Percentiles rank a stretch among this genome's conserved stretches.
Conservation (phyloP, 2,888 invertebrate genomes). For the Strigamia crassipes region DNA sequence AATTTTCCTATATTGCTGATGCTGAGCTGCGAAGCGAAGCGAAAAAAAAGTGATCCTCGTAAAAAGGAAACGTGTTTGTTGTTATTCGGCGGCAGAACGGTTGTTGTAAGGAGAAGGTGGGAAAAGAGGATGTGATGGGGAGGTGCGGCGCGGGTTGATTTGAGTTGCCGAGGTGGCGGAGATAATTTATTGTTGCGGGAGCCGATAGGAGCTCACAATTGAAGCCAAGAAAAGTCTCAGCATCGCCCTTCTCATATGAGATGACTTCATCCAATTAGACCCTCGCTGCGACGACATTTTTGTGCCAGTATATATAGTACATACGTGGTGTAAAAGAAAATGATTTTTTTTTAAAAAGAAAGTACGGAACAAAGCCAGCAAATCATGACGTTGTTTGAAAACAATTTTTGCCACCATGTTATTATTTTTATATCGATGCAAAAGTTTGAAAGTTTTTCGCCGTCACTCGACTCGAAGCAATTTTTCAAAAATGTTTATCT, state of each 20-base stretch:
- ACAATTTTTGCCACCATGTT: no score
- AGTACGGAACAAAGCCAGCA: not conserved
- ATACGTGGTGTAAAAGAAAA: not conserved
- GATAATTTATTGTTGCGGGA: constrained; percentile 40
- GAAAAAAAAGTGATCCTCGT: not conserved
- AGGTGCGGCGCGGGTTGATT: not conserved
- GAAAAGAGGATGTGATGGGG: not conserved
- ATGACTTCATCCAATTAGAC: constrained; percentile 38
- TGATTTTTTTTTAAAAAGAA: not conserved
- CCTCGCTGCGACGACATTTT: constrained; percentile 7
- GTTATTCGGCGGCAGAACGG: not conserved
- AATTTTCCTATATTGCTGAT: not conserved
- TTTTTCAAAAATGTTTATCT: not conserved
- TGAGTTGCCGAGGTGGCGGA: constrained; percentile 26
- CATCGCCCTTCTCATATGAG: not conserved
- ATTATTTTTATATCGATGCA: no score
- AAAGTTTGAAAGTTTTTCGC: no score
- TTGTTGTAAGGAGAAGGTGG: constrained; percentile 10
- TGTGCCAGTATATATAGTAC: not conserved
- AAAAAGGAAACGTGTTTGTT: constrained; percentile 12
- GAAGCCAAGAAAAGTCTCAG: constrained; percentile 34
- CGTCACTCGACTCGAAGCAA: no score
- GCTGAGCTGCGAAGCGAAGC: not conserved
- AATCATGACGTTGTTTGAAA: not conserved
- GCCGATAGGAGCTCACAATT: constrained; percentile 38